phyloP scores from a whole-genome alignment of 2,888 invertebrate genomes.

The Melolontha melolontha region DNA sequence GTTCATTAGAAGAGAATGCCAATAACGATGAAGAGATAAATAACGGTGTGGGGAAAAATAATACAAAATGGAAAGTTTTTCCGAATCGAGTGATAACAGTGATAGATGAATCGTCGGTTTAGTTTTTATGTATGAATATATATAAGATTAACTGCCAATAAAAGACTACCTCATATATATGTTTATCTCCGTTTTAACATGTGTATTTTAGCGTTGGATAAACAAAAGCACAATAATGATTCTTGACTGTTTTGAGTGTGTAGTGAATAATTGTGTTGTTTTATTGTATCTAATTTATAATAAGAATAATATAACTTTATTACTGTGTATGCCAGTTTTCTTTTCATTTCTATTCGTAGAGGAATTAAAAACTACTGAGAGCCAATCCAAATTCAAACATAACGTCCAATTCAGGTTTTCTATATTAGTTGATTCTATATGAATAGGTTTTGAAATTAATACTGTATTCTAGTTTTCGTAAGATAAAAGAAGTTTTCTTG shows the following conservation, averaged over 20 bases:
- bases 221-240: constrained; percentile 34
- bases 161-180: constrained; percentile 41
- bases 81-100: constrained; percentile 79
- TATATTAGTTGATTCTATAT: no score
- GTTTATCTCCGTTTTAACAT: constrained; percentile 15
- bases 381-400: no score
- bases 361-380: no score
- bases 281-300: constrained; percentile 21
- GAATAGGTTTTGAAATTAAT: no score
- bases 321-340: constrained; percentile 26
- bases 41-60: constrained; percentile 63
- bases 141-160: constrained; percentile 39
- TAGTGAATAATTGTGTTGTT: constrained; percentile 35
- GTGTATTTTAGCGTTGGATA: constrained; percentile 9
- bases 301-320: constrained; percentile 31
- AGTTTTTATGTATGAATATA: constrained; percentile 40
- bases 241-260: constrained; percentile 35
- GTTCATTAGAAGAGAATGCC: constrained; percentile 67
- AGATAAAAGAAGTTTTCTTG: no score
- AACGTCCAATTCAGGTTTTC: no score
- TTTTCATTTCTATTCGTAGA: not conserved
- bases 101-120: constrained; percentile 80
- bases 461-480: no score
- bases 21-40: constrained; percentile 65
- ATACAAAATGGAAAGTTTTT: constrained; percentile 63